A percentile compares a stretch with the other conserved stretches of the same genome.
Evolutionary conservation across 2,113 vertebrate genomes (phyloP).

Genomic region (Petaurus breviceps): DNA sequence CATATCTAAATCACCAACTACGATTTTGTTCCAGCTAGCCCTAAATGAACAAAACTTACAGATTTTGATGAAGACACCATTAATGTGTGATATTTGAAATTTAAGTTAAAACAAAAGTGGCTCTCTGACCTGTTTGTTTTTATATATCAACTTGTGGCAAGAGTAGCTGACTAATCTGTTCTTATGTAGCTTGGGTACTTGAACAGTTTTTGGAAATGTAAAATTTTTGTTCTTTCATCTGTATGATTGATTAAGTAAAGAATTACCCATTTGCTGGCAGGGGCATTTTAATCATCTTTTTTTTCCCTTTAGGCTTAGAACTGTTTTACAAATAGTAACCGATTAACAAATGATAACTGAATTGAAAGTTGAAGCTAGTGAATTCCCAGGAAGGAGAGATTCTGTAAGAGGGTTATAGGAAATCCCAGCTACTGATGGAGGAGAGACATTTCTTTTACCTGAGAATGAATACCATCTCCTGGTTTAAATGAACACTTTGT

Average conservation of each 20-base stretch:
- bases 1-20: neutral
- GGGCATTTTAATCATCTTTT: neutral
- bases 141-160: neutral
- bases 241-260: neutral
- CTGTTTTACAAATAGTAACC: neutral
- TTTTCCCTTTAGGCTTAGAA: neutral
- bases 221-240: neutral
- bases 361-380: constrained; percentile 9
- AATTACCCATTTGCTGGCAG: neutral
- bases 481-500: no score
- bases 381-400: constrained; percentile 3
- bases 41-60: neutral
- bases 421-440: neutral
- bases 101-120: neutral
- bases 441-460: neutral
- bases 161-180: neutral
- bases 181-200: neutral
- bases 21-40: neutral
- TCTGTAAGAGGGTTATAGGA: neutral
- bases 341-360: neutral
- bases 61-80: neutral
- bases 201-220: neutral
- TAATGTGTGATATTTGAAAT: neutral
- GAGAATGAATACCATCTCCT: neutral
- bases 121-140: neutral